A percentile compares a stretch with the other conserved stretches of the same genome.
These are phyloP conservation scores for Choristoneura fumiferana DNA, from an alignment of 1,140 invertebrate species.

Conservation along the genomic window DNA sequence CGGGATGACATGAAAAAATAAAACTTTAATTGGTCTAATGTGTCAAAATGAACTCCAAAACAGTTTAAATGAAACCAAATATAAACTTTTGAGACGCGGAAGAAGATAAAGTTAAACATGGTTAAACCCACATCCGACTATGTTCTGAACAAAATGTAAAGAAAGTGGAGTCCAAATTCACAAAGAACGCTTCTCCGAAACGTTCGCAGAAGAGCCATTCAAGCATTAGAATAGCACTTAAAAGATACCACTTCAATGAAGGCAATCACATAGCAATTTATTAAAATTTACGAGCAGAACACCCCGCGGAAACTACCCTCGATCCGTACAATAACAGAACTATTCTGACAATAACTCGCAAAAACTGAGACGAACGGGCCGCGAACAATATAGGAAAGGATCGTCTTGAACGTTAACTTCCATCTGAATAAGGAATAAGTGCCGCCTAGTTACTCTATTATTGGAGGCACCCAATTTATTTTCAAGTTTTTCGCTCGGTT, in stretches of 20 bases:
- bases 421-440: conserved; percentile 18
- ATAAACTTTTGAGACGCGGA: too few species aligned
- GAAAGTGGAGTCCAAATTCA: too few species aligned
- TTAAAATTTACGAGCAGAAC: conserved; percentile 39
- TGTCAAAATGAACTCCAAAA: too few species aligned
- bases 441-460: conserved; percentile 25
- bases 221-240: conserved; percentile 7
- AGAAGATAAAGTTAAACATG: too few species aligned
- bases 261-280: conserved; percentile 35
- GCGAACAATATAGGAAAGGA: conserved; percentile 35
- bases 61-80: too few species aligned
- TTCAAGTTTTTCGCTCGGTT: conserved; percentile 36
- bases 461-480: conserved; percentile 34
- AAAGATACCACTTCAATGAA: conserved; percentile 35
- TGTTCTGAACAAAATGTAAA: too few species aligned
- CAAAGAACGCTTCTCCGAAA: neutral
- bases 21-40: too few species aligned
- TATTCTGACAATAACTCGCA: conserved; percentile 29
- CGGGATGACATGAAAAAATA: too few species aligned
- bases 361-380: conserved; percentile 30
- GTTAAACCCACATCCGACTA: too few species aligned
- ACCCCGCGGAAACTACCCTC: conserved; percentile 26
- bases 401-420: conserved; percentile 4
- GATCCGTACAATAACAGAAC: neutral
- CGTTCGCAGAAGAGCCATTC: neutral